Percentiles rank a stretch among this genome's conserved stretches.
Evolutionary conservation across 2,113 vertebrate genomes (phyloP).

Genomic region (Lutjanus erythropterus): DNA sequence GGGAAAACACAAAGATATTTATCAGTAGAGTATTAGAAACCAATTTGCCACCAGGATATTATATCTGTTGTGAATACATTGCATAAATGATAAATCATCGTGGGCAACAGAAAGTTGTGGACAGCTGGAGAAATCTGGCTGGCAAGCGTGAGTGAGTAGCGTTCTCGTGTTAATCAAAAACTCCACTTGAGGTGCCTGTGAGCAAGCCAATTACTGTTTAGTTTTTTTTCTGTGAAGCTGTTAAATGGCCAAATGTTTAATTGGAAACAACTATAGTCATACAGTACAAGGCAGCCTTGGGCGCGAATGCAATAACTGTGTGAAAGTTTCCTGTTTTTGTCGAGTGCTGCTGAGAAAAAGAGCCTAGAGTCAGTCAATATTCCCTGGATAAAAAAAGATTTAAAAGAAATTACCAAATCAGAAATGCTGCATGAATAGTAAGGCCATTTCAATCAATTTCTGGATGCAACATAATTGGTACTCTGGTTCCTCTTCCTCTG

Average conservation of each 20-base stretch:
- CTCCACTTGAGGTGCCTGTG: neutral
- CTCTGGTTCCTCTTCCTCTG: neutral
- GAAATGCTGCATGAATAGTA: conserved; percentile 7
- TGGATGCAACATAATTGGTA: conserved; percentile 20
- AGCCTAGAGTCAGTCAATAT: neutral
- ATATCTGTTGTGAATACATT: neutral
- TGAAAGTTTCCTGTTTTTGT: neutral
- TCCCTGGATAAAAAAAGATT: neutral
- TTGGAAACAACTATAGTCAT: neutral
- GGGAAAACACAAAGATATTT: conserved; percentile 1
- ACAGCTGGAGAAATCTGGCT: conserved; percentile 17
- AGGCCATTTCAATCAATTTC: conserved; percentile 10
- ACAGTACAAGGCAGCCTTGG: neutral
- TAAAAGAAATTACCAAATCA: conserved; percentile 8
- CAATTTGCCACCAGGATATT: neutral
- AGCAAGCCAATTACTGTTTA: neutral
- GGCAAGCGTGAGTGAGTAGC: neutral
- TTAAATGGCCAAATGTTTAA: neutral
- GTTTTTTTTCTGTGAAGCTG: neutral
- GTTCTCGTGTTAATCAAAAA: neutral
- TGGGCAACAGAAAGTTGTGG: neutral
- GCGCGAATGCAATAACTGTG: neutral
- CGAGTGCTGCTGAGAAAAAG: neutral
- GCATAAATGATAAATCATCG: conserved; percentile 1
- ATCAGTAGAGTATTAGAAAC: neutral